These are phyloP conservation scores for Rhinoptilus africanus DNA, from an alignment of 2,113 vertebrate species.

Conservation along the genomic window DNA sequence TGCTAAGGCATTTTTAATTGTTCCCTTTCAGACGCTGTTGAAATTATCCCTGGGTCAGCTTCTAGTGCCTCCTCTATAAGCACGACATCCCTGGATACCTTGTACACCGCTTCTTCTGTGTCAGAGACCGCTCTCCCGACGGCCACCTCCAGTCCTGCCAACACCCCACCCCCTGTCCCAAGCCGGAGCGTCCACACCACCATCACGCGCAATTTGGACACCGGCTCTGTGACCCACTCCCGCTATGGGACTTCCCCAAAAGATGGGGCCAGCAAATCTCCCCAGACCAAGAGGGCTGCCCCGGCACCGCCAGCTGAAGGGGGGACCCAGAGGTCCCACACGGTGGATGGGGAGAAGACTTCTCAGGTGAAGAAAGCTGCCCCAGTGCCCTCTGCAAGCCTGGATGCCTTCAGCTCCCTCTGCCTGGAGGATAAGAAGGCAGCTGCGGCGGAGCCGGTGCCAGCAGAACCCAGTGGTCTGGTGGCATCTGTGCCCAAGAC, in stretches of 20 bases:
- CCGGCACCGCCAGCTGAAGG: conserved; percentile 8
- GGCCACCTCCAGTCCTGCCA: conserved; percentile 78
- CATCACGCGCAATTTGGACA: conserved; percentile 43
- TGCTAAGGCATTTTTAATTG: conserved; percentile 63
- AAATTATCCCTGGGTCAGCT: conserved; percentile 71
- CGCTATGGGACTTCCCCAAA: conserved; percentile 31
- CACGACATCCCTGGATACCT: conserved; percentile 85
- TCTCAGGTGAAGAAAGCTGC: conserved; percentile 53
- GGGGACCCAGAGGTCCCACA: conserved; percentile 1
- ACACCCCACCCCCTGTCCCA: conserved; percentile 90
- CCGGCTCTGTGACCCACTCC: neutral
- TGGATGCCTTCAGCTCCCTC: conserved; percentile 62
- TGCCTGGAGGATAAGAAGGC: conserved; percentile 64
- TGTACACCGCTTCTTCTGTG: conserved; percentile 80
- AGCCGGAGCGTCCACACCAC: conserved; percentile 80
- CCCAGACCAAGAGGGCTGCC: conserved; percentile 52
- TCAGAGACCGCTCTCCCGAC: conserved; percentile 79
- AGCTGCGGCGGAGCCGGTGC: conserved; percentile 53
- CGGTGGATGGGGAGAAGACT: conserved; percentile 21
- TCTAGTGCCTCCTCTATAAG: conserved; percentile 80
- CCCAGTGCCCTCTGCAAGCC: neutral
- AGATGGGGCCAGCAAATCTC: conserved; percentile 49
- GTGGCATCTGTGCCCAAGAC: conserved; percentile 77
- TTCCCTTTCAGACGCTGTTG: conserved; percentile 59
- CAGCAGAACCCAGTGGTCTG: conserved; percentile 35